Base-by-base conservation (phyloP, 2,113 vertebrate species). In the Gorsachius goisagi region DNA sequence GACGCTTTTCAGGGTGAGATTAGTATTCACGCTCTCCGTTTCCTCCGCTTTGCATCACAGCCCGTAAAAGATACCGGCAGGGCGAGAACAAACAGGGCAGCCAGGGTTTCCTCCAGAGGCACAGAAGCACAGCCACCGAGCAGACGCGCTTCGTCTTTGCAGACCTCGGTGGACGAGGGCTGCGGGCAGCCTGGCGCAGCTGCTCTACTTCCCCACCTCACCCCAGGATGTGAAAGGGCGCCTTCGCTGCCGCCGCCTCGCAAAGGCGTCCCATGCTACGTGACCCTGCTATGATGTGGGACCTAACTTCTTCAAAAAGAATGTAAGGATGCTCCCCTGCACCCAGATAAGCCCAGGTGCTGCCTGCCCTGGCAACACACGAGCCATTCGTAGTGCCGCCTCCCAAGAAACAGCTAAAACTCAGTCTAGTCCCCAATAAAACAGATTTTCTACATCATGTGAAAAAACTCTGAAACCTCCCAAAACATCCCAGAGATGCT, bases 21-120 rank as follows among this genome's bases (percentile, higher is more conserved):
- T 56, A 26, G 41, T 53, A 50, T 87, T 88, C 35, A 35, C 78
- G 33, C 81, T 74, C 28, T 79, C 74, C 13, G 5, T 89, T 95
- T 94, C 94, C 86, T 74, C 50, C 4, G 15, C 45, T 78, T 96
- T 80, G 52, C 49, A 18, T 84, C 62, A 88, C 85, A 91, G 47
- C 58, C 50, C 6, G 0, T 37, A 94, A 96, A 75, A 0, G 52
- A 64, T 39, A 81, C 30, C 45, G 85, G 35, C 44, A n/a, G 6
- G 33, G 39, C 39, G 64, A 52, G 58, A 18, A 27, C 47, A 66
- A 28, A 37, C 9, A 24, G 27, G 52, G 63, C 0, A 5, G 35
- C 89, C 23, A 27, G 41, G 9, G 58, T 71, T 89, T 91, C 84
- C 56, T 76, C 79, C 39, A n/a, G 6, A 53, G 64, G 56, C 75